Evolutionary conservation across 2,113 vertebrate species (phyloP).

Genomic region (Anser brachyrhynchus): DNA sequence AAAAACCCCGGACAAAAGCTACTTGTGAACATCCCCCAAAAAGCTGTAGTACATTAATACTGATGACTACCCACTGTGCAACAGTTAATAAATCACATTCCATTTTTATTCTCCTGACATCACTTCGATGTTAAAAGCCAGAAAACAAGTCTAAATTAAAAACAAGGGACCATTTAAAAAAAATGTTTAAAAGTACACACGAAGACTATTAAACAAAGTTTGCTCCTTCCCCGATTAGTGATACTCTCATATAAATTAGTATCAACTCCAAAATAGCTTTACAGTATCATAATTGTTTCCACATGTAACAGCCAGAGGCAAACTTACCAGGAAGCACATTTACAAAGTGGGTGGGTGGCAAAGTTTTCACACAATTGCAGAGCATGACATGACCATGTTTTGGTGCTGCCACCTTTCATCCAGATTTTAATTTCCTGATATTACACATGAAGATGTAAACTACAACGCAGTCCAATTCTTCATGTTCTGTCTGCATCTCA

Average conservation of each 20-base stretch:
- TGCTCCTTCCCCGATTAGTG: neutral
- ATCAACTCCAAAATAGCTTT: neutral
- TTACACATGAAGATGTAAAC: rapidly evolving
- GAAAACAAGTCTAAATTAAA: slow-evolving; percentile 7
- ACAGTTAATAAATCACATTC: neutral
- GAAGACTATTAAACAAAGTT: neutral
- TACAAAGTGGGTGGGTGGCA: neutral
- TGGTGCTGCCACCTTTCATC: neutral
- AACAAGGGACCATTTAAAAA: neutral
- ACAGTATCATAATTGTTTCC: neutral
- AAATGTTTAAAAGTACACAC: neutral
- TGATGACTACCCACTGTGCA: neutral
- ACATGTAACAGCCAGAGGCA: neutral
- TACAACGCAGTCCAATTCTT: rapidly evolving
- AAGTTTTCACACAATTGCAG: neutral
- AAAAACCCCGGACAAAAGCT: neutral
- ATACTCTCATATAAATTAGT: neutral
- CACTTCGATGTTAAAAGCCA: neutral
- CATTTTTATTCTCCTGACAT: neutral
- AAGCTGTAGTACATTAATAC: neutral
- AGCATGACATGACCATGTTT: rapidly evolving
- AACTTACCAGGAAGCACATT: neutral
- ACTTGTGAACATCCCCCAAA: neutral
- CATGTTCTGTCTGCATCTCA: neutral
- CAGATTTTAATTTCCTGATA: neutral